Evolutionary conservation across 2,113 vertebrate genomes (phyloP).

Genomic region (Thalassoma bifasciatum): DNA sequence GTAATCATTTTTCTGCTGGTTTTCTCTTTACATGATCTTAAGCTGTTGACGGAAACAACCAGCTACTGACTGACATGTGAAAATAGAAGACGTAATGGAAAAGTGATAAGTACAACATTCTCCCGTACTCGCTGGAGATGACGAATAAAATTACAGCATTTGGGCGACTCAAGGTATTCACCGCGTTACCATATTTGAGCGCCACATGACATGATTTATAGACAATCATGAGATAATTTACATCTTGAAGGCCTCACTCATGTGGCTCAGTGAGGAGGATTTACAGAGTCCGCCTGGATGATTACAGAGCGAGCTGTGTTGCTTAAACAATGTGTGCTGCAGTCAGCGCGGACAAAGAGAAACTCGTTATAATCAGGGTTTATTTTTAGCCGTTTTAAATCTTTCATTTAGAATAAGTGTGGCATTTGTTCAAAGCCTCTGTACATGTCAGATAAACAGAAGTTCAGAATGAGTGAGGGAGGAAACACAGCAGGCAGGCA

Average conservation of each 20-base stretch:
- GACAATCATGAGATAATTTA: constrained; percentile 65
- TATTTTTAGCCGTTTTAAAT: constrained; percentile 56
- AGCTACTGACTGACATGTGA: constrained; percentile 14
- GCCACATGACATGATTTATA: constrained; percentile 66
- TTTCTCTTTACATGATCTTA: not conserved
- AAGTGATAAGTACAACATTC: constrained; percentile 53
- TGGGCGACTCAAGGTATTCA: constrained; percentile 39
- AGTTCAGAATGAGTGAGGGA: constrained; percentile 8
- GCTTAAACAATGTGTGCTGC: constrained; percentile 67
- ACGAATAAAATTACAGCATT: constrained; percentile 20
- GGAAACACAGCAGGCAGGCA: not conserved
- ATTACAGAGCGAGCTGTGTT: constrained; percentile 63
- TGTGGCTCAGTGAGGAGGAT: constrained; percentile 55
- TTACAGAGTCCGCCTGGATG: constrained; percentile 47
- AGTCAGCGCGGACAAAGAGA: constrained; percentile 6
- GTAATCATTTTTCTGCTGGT: not conserved
- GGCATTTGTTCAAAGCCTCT: too few species aligned
- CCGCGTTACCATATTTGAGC: constrained; percentile 58
- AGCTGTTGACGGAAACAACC: constrained; percentile 53
- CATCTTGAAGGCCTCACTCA: constrained; percentile 58
- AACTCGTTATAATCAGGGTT: constrained; percentile 60
- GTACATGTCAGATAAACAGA: constrained; percentile 47
- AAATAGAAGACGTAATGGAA: constrained; percentile 52
- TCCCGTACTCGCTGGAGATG: constrained; percentile 24
- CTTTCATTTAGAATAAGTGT: too few species aligned